Conservation (phyloP, 2,113 vertebrate genomes). For the Triplophysa siluroides region DNA sequence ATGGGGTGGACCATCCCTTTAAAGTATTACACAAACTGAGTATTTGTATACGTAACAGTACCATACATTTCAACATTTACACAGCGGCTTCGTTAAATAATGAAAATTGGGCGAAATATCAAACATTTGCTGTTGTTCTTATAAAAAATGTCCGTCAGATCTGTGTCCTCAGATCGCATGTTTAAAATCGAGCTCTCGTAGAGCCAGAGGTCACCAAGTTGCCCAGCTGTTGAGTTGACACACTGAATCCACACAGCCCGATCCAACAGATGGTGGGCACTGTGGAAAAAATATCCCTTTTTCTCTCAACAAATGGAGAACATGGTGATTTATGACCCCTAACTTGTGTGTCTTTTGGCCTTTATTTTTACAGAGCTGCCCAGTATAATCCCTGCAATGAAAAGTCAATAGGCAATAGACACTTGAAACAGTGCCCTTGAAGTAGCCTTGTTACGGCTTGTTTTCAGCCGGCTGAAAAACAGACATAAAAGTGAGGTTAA, state of each 20-base stretch:
- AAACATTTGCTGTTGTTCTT: too few species aligned
- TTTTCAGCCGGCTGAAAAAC: background rate
- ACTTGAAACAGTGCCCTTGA: constrained; percentile 14
- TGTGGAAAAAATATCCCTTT: constrained; percentile 58
- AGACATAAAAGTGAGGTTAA: background rate
- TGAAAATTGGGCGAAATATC: too few species aligned
- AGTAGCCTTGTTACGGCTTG: background rate
- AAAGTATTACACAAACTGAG: too few species aligned
- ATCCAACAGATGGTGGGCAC: constrained; percentile 73
- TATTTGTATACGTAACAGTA: too few species aligned
- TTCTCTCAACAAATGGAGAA: constrained; percentile 69
- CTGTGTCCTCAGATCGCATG: constrained; percentile 38
- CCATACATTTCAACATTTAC: too few species aligned
- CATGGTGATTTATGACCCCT: constrained; percentile 66
- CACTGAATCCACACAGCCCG: constrained; percentile 56
- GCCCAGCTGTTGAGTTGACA: constrained; percentile 67
- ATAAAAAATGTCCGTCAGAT: too few species aligned
- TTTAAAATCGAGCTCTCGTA: constrained; percentile 57
- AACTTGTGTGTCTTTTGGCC: constrained; percentile 61
- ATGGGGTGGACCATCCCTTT: too few species aligned
- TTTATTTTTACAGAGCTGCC: constrained; percentile 48
- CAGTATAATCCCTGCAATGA: constrained; percentile 52
- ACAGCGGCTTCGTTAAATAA: too few species aligned
- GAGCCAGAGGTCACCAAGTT: constrained; percentile 53
- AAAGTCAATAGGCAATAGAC: constrained; percentile 25